Evolutionary conservation across 1,140 invertebrate genomes (phyloP).

Genomic region (Stenopsyche tienmushanensis): DNA sequence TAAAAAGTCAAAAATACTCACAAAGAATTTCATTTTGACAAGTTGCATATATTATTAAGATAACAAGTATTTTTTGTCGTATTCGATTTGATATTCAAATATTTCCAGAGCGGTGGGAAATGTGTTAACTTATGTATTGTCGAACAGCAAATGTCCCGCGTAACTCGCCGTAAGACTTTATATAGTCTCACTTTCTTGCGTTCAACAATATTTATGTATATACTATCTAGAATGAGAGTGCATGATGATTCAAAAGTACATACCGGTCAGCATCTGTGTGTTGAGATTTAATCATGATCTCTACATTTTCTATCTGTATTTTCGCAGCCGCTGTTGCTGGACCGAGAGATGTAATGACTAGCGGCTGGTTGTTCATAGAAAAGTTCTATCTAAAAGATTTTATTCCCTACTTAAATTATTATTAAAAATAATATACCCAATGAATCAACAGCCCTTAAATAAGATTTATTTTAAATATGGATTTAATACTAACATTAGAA

Average conservation of each 20-base stretch:
- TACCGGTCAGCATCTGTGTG: conserved; percentile 22
- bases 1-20: not conserved
- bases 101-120: not conserved
- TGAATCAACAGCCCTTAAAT: too few species aligned
- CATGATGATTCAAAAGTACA: conserved; percentile 23
- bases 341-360: conserved; percentile 5
- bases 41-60: too few species aligned
- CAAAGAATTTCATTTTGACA: conserved; percentile 1
- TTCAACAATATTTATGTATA: conserved; percentile 13
- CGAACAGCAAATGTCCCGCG: conserved; percentile 23
- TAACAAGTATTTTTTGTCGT: too few species aligned
- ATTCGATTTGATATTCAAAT: not conserved
- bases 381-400: too few species aligned
- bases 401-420: too few species aligned
- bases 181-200: conserved; percentile 26
- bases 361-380: not conserved
- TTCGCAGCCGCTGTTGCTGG: conserved; percentile 12
- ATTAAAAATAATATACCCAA: too few species aligned
- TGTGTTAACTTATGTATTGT: conserved; percentile 3
- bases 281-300: conserved; percentile 15
- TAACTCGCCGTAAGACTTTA: conserved; percentile 11
- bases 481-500: too few species aligned
- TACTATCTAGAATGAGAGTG: conserved; percentile 18
- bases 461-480: too few species aligned
- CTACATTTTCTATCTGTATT: conserved; percentile 9